Evolutionary conservation across 2,797 vertebrate genomes (phyloP), one percentile per base, ranked within the genome.

Genomic region (Sebastes reedi): DNA sequence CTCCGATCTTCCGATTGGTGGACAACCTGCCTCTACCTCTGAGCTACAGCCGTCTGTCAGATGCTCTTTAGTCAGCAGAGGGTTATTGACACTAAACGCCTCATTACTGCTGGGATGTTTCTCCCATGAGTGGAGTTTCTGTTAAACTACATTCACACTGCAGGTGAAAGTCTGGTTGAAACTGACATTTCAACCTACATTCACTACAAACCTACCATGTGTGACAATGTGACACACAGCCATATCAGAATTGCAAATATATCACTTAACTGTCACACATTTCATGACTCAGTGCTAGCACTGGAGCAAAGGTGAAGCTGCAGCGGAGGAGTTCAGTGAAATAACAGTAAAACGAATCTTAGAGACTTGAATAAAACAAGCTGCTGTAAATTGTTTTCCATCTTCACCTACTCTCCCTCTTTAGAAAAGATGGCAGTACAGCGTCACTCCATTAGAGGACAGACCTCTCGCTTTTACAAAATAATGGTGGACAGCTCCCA

Each of bases 201-300:
- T 42, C 61, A 62, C 29, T 25, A n/a, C 39, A 46, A 60, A 54
- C 4, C 13, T 5, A 8, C 36, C 13, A 11, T 27, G 50, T 59
- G 46, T 64, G 70, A 75, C 12, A 54, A 4, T n/a, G 30, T 55
- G 29, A 72, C 25, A 25, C 8, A 25, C 50, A 58, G 56, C 65
- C 52, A 30, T 27, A 75, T 34, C 29, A 59, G n/a, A 75, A 56
- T 18, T 27, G 42, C 54, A 75, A 36, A 27, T 30, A 64, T 56
- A 34, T 77, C 60, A 68, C 34, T 69, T 52, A 54, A 72, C 30
- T 27, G 67, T 66, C 80, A 71, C 82, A 76, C 75, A 30, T 80
- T 65, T 79, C 4, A 39, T 79, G 79, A 86, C 50, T 82, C 50
- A 39, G 68, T 27, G 70, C 6, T 34, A 46, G 39, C 39, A 16